Percentiles rank a stretch among this genome's conserved stretches.
These are phyloP conservation scores for Hippocampus barbouri DNA, from an alignment of 2,113 vertebrate genomes.

Conservation along the genomic window DNA sequence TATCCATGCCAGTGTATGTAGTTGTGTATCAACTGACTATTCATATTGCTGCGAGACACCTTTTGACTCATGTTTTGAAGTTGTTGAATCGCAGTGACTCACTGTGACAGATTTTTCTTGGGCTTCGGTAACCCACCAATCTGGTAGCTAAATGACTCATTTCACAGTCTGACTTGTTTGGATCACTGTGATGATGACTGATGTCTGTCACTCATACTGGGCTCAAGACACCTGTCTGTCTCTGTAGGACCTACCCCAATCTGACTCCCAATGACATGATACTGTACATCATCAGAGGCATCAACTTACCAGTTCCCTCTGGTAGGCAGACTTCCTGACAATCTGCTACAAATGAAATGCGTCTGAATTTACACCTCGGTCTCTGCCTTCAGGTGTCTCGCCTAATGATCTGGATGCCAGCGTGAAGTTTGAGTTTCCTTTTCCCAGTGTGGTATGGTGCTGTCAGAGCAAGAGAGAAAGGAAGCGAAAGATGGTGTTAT, in stretches of 20 bases:
- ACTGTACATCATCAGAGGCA: slow-evolving; percentile 77
- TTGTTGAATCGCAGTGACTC: slow-evolving; percentile 45
- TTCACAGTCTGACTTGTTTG: slow-evolving; percentile 19
- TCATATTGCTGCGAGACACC: too few species aligned
- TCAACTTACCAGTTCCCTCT: slow-evolving; percentile 79
- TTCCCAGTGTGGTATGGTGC: slow-evolving; percentile 79
- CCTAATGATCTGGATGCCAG: slow-evolving; percentile 82
- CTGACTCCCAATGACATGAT: slow-evolving; percentile 80
- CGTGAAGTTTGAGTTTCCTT: slow-evolving; percentile 89
- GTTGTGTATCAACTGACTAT: too few species aligned
- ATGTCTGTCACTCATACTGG: slow-evolving; percentile 14
- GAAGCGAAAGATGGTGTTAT: background rate
- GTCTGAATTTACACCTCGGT: slow-evolving; percentile 5
- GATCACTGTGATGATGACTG: slow-evolving; percentile 16
- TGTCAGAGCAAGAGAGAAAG: background rate
- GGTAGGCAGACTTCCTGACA: slow-evolving; percentile 63
- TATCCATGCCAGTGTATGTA: too few species aligned
- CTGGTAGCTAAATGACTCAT: slow-evolving; percentile 32
- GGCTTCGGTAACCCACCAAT: slow-evolving; percentile 25
- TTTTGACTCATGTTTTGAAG: background rate
- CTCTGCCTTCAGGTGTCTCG: slow-evolving; percentile 71
- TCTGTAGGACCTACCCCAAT: slow-evolving; percentile 72
- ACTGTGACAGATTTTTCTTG: slow-evolving; percentile 43
- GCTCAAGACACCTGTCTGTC: slow-evolving; percentile 11
- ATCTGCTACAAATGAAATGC: background rate